Percentiles rank a stretch among this genome's conserved stretches.
These are phyloP conservation scores for Lota lota DNA, from an alignment of 2,113 vertebrate genomes.

Conservation along the genomic window DNA sequence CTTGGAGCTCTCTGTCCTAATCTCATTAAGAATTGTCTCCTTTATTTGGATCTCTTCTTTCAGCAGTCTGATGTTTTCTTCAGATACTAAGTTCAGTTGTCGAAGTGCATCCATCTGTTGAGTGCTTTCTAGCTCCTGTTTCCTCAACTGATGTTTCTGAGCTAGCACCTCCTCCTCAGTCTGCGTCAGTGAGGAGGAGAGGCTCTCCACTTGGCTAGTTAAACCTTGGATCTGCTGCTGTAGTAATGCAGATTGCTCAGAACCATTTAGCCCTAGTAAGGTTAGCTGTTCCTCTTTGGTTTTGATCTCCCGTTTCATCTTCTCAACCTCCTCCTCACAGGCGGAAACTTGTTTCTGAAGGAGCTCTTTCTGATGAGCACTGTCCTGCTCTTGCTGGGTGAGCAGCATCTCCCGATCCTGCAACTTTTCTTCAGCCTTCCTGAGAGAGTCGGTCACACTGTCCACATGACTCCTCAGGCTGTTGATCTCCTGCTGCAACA, in stretches of 20 bases:
- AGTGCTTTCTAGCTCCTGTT: not conserved
- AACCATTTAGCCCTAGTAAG: not conserved
- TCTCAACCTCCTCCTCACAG: conserved; percentile 26
- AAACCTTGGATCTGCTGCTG: conserved; percentile 63
- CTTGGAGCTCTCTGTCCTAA: conserved; percentile 19
- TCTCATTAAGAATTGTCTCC: conserved; percentile 27
- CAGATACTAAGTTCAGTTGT: not conserved
- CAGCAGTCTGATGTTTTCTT: conserved; percentile 15
- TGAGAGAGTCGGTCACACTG: conserved; percentile 34
- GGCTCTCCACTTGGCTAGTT: conserved; percentile 63
- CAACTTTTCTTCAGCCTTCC: conserved; percentile 29
- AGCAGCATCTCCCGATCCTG: conserved; percentile 11
- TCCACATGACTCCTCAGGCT: conserved; percentile 62
- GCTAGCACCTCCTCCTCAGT: conserved; percentile 53
- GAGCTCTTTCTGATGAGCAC: conserved; percentile 45
- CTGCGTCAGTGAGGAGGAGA: conserved; percentile 54
- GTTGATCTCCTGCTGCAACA: conserved; percentile 44
- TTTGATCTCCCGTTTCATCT: conserved; percentile 22
- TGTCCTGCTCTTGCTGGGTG: conserved; percentile 38
- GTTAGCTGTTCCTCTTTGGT: conserved; percentile 34
- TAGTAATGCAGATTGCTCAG: not conserved
- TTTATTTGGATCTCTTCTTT: conserved; percentile 44
- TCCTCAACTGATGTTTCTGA: not conserved
- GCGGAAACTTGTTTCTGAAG: conserved; percentile 39
- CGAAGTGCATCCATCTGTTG: not conserved